Evolutionary conservation across 2,797 vertebrate genomes (phyloP).

Genomic region (Xiphophorus birchmanni): DNA sequence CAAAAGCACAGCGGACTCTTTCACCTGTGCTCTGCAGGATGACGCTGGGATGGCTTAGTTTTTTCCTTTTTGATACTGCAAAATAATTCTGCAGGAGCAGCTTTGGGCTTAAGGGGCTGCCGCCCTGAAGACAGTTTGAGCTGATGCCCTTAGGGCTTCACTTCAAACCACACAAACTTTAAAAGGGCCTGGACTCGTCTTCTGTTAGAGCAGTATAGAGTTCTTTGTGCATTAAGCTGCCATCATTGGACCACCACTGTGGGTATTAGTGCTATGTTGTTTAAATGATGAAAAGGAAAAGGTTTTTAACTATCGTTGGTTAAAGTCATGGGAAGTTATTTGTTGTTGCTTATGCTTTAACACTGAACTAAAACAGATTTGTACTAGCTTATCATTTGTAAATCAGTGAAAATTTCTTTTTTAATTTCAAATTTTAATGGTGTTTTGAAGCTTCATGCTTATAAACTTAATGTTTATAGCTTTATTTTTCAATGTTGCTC

Average conservation of each 20-base stretch:
- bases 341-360: not conserved
- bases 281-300: not conserved
- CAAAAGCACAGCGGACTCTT: conserved; percentile 16
- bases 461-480: not conserved
- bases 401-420: not conserved
- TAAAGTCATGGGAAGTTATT: not conserved
- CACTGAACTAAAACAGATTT: not conserved
- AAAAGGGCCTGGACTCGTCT: conserved; percentile 47
- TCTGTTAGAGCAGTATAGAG: conserved; percentile 33
- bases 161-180: conserved; percentile 59
- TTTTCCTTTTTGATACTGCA: conserved; percentile 32
- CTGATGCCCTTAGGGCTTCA: conserved; percentile 56
- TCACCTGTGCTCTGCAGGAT: conserved; percentile 55
- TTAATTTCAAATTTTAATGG: not conserved
- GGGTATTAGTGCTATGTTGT: conserved; percentile 7
- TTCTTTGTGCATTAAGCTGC: conserved; percentile 22
- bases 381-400: not conserved
- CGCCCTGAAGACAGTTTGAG: conserved; percentile 52
- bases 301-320: not conserved
- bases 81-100: conserved; percentile 51
- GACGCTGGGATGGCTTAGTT: conserved; percentile 1
- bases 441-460: not conserved
- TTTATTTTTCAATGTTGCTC: not conserved
- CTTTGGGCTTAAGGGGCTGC: conserved; percentile 51
- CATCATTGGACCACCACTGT: not conserved